Evolutionary conservation across 2,797 vertebrate genomes (phyloP).

Genomic region (Glossophaga mutica): DNA sequence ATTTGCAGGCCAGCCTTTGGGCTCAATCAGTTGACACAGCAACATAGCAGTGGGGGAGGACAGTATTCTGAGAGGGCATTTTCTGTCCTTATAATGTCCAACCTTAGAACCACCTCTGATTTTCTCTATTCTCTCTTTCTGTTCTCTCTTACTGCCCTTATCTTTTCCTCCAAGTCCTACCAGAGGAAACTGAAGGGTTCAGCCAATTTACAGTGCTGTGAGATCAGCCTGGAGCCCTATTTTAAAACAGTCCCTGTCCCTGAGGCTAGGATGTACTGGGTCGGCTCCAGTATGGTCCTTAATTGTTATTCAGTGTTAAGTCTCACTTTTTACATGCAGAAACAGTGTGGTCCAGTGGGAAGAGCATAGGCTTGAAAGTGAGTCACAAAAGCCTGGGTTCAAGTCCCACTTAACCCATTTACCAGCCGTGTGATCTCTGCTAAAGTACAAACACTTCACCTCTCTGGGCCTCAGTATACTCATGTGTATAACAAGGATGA

Average conservation of each 20-base stretch:
- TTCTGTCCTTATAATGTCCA: neutral
- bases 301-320: neutral
- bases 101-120: neutral
- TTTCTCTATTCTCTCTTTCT: neutral
- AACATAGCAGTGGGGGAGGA: neutral
- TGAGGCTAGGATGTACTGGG: neutral
- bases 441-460: neutral
- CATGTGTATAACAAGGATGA: neutral
- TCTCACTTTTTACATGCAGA: neutral
- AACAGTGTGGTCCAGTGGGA: neutral
- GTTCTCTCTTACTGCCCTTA: neutral
- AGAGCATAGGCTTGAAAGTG: neutral
- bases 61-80: neutral
- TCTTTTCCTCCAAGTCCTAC: neutral
- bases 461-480: neutral
- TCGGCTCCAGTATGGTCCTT: neutral
- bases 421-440: neutral
- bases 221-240: neutral
- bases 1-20: constrained; percentile 56
- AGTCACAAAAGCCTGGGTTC: neutral
- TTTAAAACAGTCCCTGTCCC: neutral
- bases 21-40: constrained; percentile 50
- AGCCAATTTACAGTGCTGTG: neutral
- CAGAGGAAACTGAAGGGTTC: neutral
- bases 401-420: neutral